phyloP scores from a whole-genome alignment of 2,113 vertebrate genomes.

The Embiotoca jacksoni region DNA sequence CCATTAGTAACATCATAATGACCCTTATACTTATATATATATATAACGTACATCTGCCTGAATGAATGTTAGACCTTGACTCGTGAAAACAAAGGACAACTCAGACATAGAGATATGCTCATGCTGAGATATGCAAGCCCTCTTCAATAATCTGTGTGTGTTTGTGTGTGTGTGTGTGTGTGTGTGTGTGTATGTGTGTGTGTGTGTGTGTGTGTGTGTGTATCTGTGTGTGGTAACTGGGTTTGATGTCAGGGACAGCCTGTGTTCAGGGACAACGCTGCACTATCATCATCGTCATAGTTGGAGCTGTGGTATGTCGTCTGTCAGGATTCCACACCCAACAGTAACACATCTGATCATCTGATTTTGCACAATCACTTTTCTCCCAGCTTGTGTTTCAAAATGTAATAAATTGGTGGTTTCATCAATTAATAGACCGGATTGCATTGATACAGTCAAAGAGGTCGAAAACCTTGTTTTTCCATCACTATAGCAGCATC shows the following conservation, averaged over 20 bases:
- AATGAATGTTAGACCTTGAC: neutral
- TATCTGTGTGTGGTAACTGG: too few species aligned
- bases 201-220: too few species aligned
- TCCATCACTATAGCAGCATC: neutral
- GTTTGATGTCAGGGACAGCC: slow-evolving; percentile 16
- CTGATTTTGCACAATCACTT: neutral
- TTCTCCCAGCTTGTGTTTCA: neutral
- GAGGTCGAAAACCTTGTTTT: neutral
- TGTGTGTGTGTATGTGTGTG: too few species aligned
- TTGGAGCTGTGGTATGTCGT: slow-evolving; percentile 56
- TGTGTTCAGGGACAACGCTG: slow-evolving; percentile 2
- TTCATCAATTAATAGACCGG: neutral
- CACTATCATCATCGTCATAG: neutral
- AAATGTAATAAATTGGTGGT: neutral
- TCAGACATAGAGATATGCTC: neutral
- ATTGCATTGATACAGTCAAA: neutral
- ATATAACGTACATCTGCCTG: neutral
- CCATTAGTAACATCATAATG: neutral
- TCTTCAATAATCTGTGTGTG: too few species aligned
- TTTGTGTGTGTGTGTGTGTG: too few species aligned
- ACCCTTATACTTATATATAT: neutral
- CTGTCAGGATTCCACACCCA: slow-evolving; percentile 47
- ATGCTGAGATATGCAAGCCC: too few species aligned
- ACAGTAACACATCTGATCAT: neutral
- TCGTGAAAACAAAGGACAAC: neutral